phyloP scores from a whole-genome alignment of 1,140 invertebrate species.

The Rhynchophorus ferrugineus region DNA sequence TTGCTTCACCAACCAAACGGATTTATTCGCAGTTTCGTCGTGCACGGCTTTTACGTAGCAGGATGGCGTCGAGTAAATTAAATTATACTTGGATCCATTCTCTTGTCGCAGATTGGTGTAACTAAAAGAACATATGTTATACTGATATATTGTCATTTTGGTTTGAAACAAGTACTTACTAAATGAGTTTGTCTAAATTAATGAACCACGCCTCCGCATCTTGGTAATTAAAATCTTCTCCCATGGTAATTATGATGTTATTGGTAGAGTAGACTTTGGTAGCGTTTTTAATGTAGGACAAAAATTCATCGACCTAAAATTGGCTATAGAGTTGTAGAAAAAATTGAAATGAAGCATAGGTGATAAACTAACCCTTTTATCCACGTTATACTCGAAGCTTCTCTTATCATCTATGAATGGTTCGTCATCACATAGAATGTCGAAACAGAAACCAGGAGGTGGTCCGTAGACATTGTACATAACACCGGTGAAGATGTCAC shows the following conservation, averaged over 20 bases:
- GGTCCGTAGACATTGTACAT: conserved; percentile 73
- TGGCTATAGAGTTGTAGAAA: not conserved
- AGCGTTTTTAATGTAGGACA: conserved; percentile 44
- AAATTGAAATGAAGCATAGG: not conserved
- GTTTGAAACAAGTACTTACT: conserved; percentile 54
- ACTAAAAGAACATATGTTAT: conserved; percentile 45
- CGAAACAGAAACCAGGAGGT: conserved; percentile 87
- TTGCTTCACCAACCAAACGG: conserved; percentile 23
- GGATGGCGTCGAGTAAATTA: conserved; percentile 90
- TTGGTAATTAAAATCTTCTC: conserved; percentile 86
- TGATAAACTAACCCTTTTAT: too few relatives aligned
- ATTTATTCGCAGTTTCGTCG: conserved; percentile 44
- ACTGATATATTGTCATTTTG: not conserved
- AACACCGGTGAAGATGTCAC: conserved; percentile 62
- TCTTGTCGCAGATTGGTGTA: conserved; percentile 75
- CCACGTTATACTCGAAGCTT: conserved; percentile 67
- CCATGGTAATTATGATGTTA: conserved; percentile 86
- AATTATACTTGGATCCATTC: conserved; percentile 67
- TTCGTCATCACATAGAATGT: conserved; percentile 72
- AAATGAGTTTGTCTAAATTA: conserved; percentile 84
- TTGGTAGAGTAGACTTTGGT: conserved; percentile 52
- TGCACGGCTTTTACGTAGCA: conserved; percentile 84
- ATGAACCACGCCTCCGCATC: conserved; percentile 75
- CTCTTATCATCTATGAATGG: conserved; percentile 66
- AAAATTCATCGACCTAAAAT: conserved; percentile 49